These are phyloP conservation scores for Tachysurus fulvidraco DNA, from an alignment of 2,113 vertebrate species.

Conservation along the genomic window DNA sequence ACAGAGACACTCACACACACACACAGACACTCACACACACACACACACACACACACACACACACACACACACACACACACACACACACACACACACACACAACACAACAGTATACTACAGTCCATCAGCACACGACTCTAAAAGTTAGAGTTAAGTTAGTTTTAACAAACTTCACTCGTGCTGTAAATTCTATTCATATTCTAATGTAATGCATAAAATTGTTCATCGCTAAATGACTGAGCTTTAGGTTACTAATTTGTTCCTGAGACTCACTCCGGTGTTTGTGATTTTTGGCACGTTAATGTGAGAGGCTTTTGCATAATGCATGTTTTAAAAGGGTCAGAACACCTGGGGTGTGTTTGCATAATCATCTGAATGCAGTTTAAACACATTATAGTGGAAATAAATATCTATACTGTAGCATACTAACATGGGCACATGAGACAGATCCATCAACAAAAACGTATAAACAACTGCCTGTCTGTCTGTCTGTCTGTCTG, in stretches of 20 bases:
- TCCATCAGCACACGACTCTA: not conserved
- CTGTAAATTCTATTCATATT: not conserved
- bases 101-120: not conserved
- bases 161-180: too few species aligned
- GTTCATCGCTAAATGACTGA: not conserved
- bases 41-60: not conserved
- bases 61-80: not conserved
- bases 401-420: not conserved
- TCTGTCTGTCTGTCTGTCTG: not conserved
- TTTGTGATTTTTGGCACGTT: conserved; percentile 22
- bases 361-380: conserved; percentile 23
- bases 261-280: not conserved
- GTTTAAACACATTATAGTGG: conserved; percentile 12
- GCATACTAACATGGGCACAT: not conserved
- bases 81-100: not conserved
- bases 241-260: conserved; percentile 29
- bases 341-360: conserved; percentile 26
- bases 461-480: not conserved
- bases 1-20: too few species aligned
- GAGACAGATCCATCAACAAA: not conserved
- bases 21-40: not conserved
- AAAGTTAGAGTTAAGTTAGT: too few species aligned
- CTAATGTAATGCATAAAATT: conserved; percentile 9
- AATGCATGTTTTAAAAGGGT: conserved; percentile 32
- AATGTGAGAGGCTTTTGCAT: not conserved